phyloP scores from a whole-genome alignment of 2,113 vertebrate genomes.

The Pagrus major region DNA sequence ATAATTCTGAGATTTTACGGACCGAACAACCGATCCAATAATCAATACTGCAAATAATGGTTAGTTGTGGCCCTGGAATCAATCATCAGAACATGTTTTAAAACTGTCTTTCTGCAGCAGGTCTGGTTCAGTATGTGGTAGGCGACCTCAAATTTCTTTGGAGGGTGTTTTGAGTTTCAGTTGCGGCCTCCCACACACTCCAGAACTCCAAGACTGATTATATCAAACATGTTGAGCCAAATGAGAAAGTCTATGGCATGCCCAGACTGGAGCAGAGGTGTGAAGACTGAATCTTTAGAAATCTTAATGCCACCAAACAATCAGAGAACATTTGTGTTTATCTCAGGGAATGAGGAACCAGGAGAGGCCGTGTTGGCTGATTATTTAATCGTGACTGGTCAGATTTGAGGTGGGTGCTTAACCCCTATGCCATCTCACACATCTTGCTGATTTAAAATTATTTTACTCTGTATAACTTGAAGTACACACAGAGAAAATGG shows the following conservation, averaged over 20 bases:
- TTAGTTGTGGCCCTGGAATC: not conserved
- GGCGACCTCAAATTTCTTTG: not conserved
- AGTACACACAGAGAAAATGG: constrained; percentile 7
- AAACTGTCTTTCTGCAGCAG: not conserved
- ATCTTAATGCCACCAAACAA: constrained; percentile 7
- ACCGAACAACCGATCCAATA: too few relatives aligned
- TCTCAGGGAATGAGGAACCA: constrained; percentile 17
- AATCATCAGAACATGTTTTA: not conserved
- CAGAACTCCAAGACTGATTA: constrained; percentile 22
- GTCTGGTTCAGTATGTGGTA: not conserved
- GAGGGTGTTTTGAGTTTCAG: constrained; percentile 8
- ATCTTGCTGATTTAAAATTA: constrained; percentile 20
- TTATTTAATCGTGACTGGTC: constrained; percentile 21
- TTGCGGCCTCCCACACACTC: constrained; percentile 36
- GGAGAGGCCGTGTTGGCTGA: constrained; percentile 15
- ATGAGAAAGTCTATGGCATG: constrained; percentile 40
- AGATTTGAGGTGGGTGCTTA: constrained; percentile 20
- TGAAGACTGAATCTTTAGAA: constrained; percentile 28
- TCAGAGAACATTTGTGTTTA: constrained; percentile 14
- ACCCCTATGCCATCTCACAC: constrained; percentile 2
- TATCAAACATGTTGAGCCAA: constrained; percentile 55
- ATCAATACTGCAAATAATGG: too few relatives aligned
- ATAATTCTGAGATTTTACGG: too few relatives aligned
- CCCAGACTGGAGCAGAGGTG: constrained; percentile 49
- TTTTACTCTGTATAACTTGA: not conserved